Conservation (phyloP, 2,888 invertebrate genomes). For the Camptogramma bilineatum region DNA sequence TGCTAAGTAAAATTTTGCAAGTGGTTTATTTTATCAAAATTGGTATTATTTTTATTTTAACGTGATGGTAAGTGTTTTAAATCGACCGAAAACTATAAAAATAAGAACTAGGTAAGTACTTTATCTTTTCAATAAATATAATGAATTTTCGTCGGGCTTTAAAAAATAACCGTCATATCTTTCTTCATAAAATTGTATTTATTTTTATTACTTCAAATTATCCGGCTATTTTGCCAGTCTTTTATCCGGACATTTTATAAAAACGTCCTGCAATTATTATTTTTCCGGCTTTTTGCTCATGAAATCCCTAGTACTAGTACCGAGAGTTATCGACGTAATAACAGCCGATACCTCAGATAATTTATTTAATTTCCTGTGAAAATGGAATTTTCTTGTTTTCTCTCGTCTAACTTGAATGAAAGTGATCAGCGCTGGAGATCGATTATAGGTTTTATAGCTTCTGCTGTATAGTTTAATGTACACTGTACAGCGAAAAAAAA, state of each 20-base stretch:
- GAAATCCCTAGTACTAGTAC: slow-evolving; percentile 3
- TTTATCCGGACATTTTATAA: slow-evolving; percentile 11
- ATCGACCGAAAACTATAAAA: no score
- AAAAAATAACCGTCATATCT: no score
- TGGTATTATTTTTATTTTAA: not conserved
- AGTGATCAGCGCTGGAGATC: slow-evolving; percentile 17
- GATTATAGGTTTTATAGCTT: slow-evolving; percentile 10
- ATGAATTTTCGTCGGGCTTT: no score
- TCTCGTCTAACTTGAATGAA: slow-evolving; percentile 24
- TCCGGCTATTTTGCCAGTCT: not conserved
- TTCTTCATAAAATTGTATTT: no score
- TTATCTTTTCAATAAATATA: no score
- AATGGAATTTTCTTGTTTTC: slow-evolving; percentile 35
- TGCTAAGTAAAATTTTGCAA: not conserved
- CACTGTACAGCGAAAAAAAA: not conserved
- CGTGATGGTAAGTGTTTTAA: no score
- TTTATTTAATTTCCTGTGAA: slow-evolving; percentile 36
- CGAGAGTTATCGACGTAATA: slow-evolving; percentile 20
- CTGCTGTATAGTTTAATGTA: not conserved
- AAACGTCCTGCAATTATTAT: not conserved
- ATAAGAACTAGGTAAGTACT: no score
- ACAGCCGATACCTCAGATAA: slow-evolving; percentile 32
- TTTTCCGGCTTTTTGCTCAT: not conserved
- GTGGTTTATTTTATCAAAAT: not conserved
- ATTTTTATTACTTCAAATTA: no score